Conservation (phyloP, 2,797 vertebrate genomes). For the Sebastes matsubarae region DNA sequence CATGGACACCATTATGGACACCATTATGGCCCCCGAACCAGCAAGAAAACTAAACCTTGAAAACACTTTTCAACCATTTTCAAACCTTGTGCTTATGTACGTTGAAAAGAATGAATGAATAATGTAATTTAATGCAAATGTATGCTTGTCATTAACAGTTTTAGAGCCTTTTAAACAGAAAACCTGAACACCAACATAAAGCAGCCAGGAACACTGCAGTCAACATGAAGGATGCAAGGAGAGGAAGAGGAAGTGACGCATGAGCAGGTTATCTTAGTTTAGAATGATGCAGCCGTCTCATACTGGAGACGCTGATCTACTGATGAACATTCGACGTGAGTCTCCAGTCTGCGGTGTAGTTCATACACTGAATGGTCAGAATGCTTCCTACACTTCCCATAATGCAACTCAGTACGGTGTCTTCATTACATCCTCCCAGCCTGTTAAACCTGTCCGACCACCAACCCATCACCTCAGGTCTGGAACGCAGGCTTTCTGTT, state of each 20-base stretch:
- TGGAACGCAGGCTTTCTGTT: background rate
- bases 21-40: background rate
- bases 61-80: background rate
- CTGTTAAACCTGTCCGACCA: background rate
- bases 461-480: background rate
- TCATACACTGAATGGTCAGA: background rate
- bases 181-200: background rate
- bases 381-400: too few species aligned
- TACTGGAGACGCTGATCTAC: background rate
- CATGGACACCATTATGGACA: too few species aligned
- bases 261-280: background rate
- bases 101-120: background rate
- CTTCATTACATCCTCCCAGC: background rate
- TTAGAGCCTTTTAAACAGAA: background rate
- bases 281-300: background rate
- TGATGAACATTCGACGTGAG: background rate
- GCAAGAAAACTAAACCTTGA: background rate
- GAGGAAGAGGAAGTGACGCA: background rate
- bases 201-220: too few species aligned
- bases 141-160: background rate
- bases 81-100: background rate
- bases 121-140: background rate
- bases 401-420: background rate
- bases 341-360: background rate
- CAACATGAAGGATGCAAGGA: too few species aligned